Conservation (phyloP, 2,888 invertebrate genomes). For the Orthosia cruda region DNA sequence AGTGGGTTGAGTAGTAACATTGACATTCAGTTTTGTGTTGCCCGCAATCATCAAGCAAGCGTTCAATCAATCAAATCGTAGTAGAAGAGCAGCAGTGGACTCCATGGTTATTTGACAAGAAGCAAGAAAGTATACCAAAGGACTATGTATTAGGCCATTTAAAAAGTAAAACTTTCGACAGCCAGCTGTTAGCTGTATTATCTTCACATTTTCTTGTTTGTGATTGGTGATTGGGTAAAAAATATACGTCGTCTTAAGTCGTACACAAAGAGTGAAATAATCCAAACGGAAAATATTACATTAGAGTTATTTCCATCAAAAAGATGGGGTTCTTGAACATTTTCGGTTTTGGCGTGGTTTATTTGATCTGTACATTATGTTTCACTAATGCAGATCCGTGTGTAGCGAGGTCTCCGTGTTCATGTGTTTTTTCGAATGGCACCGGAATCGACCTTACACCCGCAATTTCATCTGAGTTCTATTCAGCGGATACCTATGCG, state of each 20-base stretch:
- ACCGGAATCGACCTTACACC: constrained; percentile 88
- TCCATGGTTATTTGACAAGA: background rate
- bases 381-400: constrained; percentile 79
- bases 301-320: constrained; percentile 29
- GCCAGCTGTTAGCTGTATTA: constrained; percentile 49
- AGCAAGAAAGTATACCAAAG: constrained; percentile 2
- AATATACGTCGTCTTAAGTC: constrained; percentile 40
- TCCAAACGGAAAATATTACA: constrained; percentile 27
- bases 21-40: constrained; percentile 5
- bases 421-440: constrained; percentile 88
- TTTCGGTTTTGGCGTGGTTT: constrained; percentile 67
- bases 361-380: constrained; percentile 65
- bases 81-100: too few relatives aligned
- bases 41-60: background rate
- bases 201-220: constrained; percentile 43
- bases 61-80: background rate
- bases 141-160: constrained; percentile 8
- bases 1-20: background rate
- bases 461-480: constrained; percentile 78
- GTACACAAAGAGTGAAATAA: constrained; percentile 52
- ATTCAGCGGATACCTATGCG: constrained; percentile 75
- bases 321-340: constrained; percentile 71
- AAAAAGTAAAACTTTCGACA: constrained; percentile 34
- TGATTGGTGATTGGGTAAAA: constrained; percentile 51
- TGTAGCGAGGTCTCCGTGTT: constrained; percentile 82